Conservation (phyloP, 2,888 invertebrate genomes). For the Coenonympha arcania region DNA sequence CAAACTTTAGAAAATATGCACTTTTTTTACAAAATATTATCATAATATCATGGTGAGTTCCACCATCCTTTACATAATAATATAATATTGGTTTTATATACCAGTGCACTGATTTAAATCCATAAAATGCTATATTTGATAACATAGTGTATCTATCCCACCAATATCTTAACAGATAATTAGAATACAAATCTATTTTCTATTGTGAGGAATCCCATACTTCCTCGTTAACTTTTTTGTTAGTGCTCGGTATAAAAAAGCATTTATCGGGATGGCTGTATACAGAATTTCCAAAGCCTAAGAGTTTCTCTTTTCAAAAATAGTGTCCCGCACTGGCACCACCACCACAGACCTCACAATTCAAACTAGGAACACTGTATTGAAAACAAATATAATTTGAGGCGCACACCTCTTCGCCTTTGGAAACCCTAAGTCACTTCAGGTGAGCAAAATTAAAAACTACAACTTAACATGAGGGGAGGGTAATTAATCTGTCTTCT, state of each 20-base stretch:
- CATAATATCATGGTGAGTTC: conserved; percentile 24
- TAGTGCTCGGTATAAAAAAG: conserved; percentile 41
- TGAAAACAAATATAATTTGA: conserved; percentile 29
- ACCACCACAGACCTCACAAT: conserved; percentile 47
- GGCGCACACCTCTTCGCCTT: conserved; percentile 57
- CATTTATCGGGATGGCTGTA: conserved; percentile 41
- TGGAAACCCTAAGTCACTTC: conserved; percentile 61
- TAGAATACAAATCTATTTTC: conserved; percentile 33
- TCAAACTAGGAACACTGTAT: conserved; percentile 48
- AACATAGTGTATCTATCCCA: conserved; percentile 32
- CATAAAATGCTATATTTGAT: conserved; percentile 29
- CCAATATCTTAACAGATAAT: conserved; percentile 42
- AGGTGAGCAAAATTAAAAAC: conserved; percentile 67
- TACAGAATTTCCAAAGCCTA: conserved; percentile 60
- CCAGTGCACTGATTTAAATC: conserved; percentile 30
- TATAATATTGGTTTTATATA: conserved; percentile 32
- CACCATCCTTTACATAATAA: conserved; percentile 42
- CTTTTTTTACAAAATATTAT: conserved; percentile 50
- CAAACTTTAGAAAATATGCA: conserved; percentile 62
- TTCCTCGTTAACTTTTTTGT: conserved; percentile 35
- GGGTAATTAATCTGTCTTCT: conserved; percentile 63
- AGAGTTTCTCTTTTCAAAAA: conserved; percentile 31
- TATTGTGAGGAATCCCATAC: conserved; percentile 32
- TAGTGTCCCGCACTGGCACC: conserved; percentile 38
- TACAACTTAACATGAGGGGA: conserved; percentile 38